Evolutionary conservation across 2,113 vertebrate species (phyloP).

Genomic region (Heterocephalus glaber): DNA sequence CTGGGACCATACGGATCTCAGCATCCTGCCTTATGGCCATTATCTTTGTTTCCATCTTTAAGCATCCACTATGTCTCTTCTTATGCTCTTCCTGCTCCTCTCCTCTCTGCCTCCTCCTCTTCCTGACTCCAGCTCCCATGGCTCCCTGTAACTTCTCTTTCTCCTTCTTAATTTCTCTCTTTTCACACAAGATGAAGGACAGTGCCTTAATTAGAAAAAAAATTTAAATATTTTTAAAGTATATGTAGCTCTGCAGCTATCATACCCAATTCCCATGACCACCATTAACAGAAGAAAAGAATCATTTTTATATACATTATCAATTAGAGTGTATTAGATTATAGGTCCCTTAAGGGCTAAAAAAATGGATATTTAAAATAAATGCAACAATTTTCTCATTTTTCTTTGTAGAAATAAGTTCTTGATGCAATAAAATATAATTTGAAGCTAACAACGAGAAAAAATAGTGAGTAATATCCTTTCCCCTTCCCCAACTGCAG

Average conservation of each 20-base stretch:
- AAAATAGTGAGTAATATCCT: conserved; percentile 74
- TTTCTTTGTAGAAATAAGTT: conserved; percentile 57
- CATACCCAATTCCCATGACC: neutral
- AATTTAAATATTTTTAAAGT: conserved; percentile 40
- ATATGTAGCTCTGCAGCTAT: neutral
- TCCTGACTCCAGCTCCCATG: conserved; percentile 55
- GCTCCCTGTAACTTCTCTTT: neutral
- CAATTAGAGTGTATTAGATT: neutral
- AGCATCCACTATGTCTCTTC: conserved; percentile 58
- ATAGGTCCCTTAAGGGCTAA: neutral
- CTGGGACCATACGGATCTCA: conserved; percentile 72
- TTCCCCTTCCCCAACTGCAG: conserved; percentile 70
- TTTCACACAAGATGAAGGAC: conserved; percentile 41
- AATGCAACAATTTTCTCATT: conserved; percentile 24
- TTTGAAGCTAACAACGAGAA: conserved; percentile 64
- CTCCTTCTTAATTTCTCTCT: conserved; percentile 40
- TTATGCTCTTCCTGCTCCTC: conserved; percentile 11
- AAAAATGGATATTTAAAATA: conserved; percentile 57
- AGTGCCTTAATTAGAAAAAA: conserved; percentile 3
- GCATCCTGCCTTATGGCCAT: conserved; percentile 76
- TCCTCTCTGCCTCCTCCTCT: conserved; percentile 48
- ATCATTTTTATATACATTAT: conserved; percentile 50
- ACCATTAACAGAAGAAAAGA: conserved; percentile 40
- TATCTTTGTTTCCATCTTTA: conserved; percentile 74
- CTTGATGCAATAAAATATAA: conserved; percentile 68